phyloP scores from a whole-genome alignment of 2,888 invertebrate genomes.

The Agriopis marginaria region DNA sequence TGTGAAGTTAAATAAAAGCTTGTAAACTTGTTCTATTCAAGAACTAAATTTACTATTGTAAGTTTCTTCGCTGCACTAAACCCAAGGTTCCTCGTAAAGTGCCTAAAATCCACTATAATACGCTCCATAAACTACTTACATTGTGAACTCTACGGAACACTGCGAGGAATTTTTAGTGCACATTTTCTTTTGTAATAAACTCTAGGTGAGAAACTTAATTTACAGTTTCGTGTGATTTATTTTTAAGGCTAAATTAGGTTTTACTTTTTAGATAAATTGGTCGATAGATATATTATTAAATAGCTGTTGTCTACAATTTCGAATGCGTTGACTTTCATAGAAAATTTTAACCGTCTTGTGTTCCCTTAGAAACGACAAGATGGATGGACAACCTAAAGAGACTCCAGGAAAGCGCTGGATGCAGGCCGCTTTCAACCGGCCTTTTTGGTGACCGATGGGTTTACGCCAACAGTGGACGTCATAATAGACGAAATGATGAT shows the following conservation, averaged over 20 bases:
- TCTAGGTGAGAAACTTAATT: slow-evolving; percentile 25
- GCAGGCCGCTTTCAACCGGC: too few species aligned
- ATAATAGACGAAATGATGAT: too few species aligned
- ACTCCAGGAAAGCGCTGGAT: too few species aligned
- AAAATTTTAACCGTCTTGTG: too few species aligned
- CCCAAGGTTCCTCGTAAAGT: slow-evolving; percentile 4
- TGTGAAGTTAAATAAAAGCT: too few species aligned
- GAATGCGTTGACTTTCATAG: too few species aligned
- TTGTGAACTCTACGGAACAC: slow-evolving; percentile 26
- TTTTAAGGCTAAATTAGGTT: slow-evolving; percentile 6
- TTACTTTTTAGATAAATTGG: slow-evolving; percentile 10
- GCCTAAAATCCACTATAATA: slow-evolving; percentile 21
- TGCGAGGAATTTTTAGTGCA: slow-evolving; percentile 38
- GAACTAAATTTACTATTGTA: not conserved
- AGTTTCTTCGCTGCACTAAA: not conserved
- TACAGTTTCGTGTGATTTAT: slow-evolving; percentile 19
- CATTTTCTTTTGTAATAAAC: slow-evolving; percentile 38
- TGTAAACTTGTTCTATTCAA: not conserved
- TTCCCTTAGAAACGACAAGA: too few species aligned
- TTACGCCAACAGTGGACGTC: too few species aligned
- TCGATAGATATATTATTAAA: not conserved
- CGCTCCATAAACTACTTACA: slow-evolving; percentile 27
- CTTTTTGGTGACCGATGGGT: too few species aligned
- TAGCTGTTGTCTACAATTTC: not conserved
- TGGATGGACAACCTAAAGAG: too few species aligned